Base-by-base conservation (phyloP, 2,113 vertebrate genomes). In the Sisor rabdophorus region DNA sequence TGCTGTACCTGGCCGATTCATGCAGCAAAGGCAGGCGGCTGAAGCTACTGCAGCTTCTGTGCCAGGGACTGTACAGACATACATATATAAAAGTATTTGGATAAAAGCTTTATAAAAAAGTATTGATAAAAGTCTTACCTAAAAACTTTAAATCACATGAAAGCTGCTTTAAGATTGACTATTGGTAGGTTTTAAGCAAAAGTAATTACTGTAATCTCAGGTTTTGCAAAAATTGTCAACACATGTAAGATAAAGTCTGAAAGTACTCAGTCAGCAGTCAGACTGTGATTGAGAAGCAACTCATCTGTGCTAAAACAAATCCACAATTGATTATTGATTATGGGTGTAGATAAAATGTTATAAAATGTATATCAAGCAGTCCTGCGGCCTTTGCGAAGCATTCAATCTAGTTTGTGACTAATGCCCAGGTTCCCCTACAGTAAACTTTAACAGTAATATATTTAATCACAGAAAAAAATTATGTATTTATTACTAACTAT, bases 141-240 rank as follows among this genome's bases (percentile, higher is more conserved):
- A n/a, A n/a, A n/a, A n/a, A n/a, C n/a, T n/a, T n/a, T n/a, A n/a
- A n/a, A n/a, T n/a, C n/a, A n/a, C 40, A 26, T 52, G 12, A 47
- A 64, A 50, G 44, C 67, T 30, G 48, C 17, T 10, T 30, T 17
- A 32, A 30, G 3, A 32, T 0, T 13, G 36, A 53, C 16, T 53
- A 67, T 24, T 48, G 40, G 24, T 20, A 67, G 24, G n/a, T 53
- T 53, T 28, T 47, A 19, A 30, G 11, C 2, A 20, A 53, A 53
- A 17, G 7, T 12, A 70, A 70, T 70, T 9, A 50, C 20, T 26
- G 20, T 53, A 32, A 52, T 69, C 67, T 53, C 10, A 0, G 16
- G 12, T 70, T 70, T 30, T 20, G 69, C 28, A 71, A 55, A 54
- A 55, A 55, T 55, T 15, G 16, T 17, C 50, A 20, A 71, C 52